Base-by-base conservation (phyloP, 1,140 invertebrate genomes). In the Zophobas morio region DNA sequence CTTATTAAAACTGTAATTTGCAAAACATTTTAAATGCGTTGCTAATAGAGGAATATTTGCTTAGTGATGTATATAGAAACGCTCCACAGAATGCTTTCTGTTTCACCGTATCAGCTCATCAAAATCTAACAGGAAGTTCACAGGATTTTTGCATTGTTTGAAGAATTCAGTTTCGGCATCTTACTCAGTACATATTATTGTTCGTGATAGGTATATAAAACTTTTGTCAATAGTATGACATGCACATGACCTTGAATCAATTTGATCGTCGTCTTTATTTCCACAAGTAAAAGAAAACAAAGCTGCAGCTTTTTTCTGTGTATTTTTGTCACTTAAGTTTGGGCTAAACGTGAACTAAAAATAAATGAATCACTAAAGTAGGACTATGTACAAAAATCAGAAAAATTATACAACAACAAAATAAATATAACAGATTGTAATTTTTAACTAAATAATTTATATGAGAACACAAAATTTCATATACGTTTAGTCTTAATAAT, bases 1-100 rank as follows among this genome's bases (percentile, higher is more conserved):
- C 35, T 63, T 63, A 63, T 63, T 63, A 63, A 63, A 63, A 63
- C 35, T 63, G 35, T 63, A 63, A 63, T 63, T 63, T 63, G 57
- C 57, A 63, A 63, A 63, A 37, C 37, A 63, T 51, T n/a, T 63
- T 63, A 6, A 63, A 36, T 63, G 57, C 57, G 39, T 63, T 63
- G n/a, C 49, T 51, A 51, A 51, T 51, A 2, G 4, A 51, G 49
- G n/a, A 51, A 20, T 20, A 20, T 51, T 51, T 51, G 49, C 49
- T 51, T 20, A 20, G 20, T 20, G 20, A 20, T 20, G 20, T 20
- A 20, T 20, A 20, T 20, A 20, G 20, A 20, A 20, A 20, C 20
- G 20, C 20, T 20, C 20, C 20, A 20, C 20, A 20, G 20, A 20
- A 20, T 20, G 20, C 20, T 20, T 20, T 20, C 20, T 20, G 20